A percentile compares a stretch with the other conserved stretches of the same genome.
Evolutionary conservation across 2,113 vertebrate species (phyloP).

Genomic region (Gavia stellata): DNA sequence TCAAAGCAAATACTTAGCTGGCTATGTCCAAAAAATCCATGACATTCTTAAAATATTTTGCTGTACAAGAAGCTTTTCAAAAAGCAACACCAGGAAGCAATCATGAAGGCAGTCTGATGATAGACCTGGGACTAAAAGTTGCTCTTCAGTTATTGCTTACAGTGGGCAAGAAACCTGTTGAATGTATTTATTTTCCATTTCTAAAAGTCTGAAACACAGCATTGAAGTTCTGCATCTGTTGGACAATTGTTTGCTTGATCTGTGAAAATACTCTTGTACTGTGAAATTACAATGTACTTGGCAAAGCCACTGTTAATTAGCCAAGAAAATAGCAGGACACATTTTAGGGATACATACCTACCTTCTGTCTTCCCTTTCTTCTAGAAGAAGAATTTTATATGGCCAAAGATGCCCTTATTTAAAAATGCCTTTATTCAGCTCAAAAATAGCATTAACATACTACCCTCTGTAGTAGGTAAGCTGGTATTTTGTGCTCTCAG

Average conservation of each 20-base stretch:
- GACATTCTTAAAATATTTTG: neutral
- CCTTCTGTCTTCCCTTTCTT: neutral
- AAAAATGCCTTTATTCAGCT: neutral
- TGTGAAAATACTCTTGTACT: neutral
- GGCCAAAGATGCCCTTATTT: neutral
- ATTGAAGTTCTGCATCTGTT: neutral
- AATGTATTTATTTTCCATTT: neutral
- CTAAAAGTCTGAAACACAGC: neutral
- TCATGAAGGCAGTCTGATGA: neutral
- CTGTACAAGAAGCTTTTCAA: neutral
- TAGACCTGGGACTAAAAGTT: neutral
- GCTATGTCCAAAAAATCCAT: neutral
- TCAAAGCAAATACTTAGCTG: neutral
- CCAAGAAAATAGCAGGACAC: neutral
- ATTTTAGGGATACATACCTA: neutral
- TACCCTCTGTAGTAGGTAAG: neutral
- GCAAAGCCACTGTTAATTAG: neutral
- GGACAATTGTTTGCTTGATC: neutral
- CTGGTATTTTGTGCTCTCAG: neutral
- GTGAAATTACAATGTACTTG: neutral
- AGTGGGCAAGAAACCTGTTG: neutral
- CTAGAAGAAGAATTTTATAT: neutral
- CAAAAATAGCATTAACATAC: neutral
- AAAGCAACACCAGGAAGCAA: neutral
- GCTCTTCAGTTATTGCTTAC: neutral